A percentile compares a stretch with the other conserved stretches of the same genome.
phyloP scores from a whole-genome alignment of 2,797 vertebrate genomes.

The Hydrolagus colliei region DNA sequence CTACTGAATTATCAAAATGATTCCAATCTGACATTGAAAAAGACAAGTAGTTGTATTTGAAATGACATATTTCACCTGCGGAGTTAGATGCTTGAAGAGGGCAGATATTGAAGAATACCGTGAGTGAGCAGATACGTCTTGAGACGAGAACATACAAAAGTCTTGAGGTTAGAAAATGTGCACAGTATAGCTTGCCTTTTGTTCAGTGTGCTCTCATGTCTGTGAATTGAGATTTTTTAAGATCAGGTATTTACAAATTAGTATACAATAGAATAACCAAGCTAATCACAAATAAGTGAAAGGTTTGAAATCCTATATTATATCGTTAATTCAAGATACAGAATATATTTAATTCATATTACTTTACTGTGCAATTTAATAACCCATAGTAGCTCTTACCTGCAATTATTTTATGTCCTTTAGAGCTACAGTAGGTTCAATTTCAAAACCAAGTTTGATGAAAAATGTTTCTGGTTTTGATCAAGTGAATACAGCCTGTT shows the following conservation, averaged over 20 bases:
- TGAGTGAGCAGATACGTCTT: no score
- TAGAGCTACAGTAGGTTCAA: neutral
- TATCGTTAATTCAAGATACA: neutral
- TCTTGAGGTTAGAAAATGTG: no score
- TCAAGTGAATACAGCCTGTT: neutral
- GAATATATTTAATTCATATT: neutral
- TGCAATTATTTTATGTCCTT: neutral
- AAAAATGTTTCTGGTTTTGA: neutral
- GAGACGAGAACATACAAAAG: no score
- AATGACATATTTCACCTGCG: no score
- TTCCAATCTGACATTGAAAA: no score
- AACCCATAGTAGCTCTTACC: neutral
- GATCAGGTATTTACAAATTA: neutral
- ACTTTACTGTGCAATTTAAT: neutral
- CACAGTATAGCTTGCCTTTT: neutral
- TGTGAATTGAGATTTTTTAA: neutral
- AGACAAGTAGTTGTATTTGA: no score
- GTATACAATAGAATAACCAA: neutral
- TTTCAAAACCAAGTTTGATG: neutral
- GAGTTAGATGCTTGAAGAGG: no score
- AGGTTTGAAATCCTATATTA: neutral
- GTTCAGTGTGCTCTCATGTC: neutral
- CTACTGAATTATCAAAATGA: no score
- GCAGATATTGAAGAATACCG: no score
- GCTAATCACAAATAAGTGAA: neutral